These are phyloP conservation scores for Philereme transversata DNA, from an alignment of 2,888 invertebrate genomes.

Conservation along the genomic window DNA sequence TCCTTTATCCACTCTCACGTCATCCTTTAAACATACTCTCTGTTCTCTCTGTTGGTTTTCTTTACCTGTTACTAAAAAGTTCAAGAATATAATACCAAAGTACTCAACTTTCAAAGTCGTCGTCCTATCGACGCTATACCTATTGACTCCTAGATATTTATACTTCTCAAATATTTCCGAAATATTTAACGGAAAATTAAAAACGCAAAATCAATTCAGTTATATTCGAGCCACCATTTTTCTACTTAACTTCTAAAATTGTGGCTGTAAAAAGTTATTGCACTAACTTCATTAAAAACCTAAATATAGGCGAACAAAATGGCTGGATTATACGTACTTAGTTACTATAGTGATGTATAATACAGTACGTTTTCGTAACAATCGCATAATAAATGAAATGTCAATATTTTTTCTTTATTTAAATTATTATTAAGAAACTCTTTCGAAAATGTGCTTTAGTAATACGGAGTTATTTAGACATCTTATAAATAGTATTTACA, in stretches of 20 bases:
- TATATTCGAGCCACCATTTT: constrained; percentile 15
- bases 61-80: no score
- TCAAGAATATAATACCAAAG: no score
- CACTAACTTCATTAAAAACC: constrained; percentile 20
- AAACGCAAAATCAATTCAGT: constrained; percentile 20
- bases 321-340: constrained; percentile 8
- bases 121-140: no score
- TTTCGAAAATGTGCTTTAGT: constrained; percentile 7
- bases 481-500: constrained; percentile 22
- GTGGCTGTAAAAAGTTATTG: constrained; percentile 28
- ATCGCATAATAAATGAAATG: constrained; percentile 32
- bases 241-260: constrained; percentile 25
- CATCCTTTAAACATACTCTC: no score
- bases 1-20: no score
- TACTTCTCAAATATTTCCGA: background rate
- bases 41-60: no score
- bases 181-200: constrained; percentile 18
- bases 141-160: no score
- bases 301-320: constrained; percentile 15
- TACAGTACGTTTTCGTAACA: constrained; percentile 18
- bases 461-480: constrained; percentile 4
- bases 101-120: no score
- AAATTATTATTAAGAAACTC: background rate
- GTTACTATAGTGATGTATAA: constrained; percentile 3
- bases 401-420: background rate